Percentiles rank a stretch among this genome's conserved stretches.
These are phyloP conservation scores for Gopherus flavomarginatus DNA, from an alignment of 2,113 vertebrate genomes.

Conservation along the genomic window DNA sequence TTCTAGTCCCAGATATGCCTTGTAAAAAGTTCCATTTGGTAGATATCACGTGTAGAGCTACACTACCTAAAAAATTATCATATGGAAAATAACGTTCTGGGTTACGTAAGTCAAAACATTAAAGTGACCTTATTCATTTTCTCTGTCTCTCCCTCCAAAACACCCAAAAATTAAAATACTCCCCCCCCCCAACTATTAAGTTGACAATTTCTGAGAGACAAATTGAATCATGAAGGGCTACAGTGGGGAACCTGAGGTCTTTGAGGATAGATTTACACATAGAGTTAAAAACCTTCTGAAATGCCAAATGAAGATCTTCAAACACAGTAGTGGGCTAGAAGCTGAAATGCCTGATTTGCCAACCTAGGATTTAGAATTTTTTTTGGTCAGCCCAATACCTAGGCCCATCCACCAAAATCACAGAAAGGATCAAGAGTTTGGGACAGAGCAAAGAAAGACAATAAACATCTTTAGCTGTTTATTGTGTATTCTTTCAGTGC, in stretches of 20 bases:
- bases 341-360: neutral
- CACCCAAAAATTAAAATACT: neutral
- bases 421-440: neutral
- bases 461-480: neutral
- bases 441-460: neutral
- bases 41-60: conserved; percentile 41
- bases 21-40: conserved; percentile 39
- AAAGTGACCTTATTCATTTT: conserved; percentile 69
- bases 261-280: conserved; percentile 51
- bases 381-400: neutral
- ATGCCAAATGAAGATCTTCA: conserved; percentile 20
- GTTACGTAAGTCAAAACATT: conserved; percentile 51
- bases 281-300: conserved; percentile 56
- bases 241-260: conserved; percentile 45
- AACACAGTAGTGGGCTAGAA: neutral
- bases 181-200: neutral
- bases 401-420: neutral
- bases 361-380: neutral
- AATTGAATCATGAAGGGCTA: conserved; percentile 67
- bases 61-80: conserved; percentile 49
- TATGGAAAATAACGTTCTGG: conserved; percentile 61
- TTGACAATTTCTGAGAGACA: conserved; percentile 48
- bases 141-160: no score
- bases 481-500: neutral
- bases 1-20: conserved; percentile 2